Conservation (phyloP, 2,797 vertebrate species). For the Phataginus tricuspis region DNA sequence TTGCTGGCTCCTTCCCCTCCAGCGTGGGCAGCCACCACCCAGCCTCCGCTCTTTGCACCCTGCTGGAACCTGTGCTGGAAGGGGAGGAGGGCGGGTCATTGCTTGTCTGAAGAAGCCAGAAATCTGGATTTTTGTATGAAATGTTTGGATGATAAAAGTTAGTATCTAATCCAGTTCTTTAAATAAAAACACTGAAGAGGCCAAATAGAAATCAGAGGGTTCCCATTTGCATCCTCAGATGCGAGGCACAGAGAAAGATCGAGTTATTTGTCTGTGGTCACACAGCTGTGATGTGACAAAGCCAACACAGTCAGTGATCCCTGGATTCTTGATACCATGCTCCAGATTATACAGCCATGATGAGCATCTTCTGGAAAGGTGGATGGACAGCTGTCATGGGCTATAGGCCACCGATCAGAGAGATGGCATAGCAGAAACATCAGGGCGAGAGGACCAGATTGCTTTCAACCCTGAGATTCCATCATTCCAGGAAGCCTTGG, state of each 20-base stretch:
- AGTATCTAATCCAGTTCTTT: background rate
- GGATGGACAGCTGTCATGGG: background rate
- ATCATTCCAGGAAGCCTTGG: background rate
- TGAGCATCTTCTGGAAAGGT: background rate
- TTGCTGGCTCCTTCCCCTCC: background rate
- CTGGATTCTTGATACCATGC: background rate
- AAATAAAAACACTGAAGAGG: background rate
- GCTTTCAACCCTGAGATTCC: background rate
- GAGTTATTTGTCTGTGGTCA: background rate
- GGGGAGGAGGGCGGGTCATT: too few species aligned
- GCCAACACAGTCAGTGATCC: background rate
- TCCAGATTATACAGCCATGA: accelerated
- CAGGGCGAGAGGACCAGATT: background rate
- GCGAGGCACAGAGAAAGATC: background rate
- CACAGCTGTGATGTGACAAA: background rate
- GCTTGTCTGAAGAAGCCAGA: background rate
- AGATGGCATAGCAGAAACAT: too few species aligned
- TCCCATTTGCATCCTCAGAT: background rate
- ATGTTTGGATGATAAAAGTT: background rate
- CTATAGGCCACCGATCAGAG: background rate
- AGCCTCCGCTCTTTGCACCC: background rate
- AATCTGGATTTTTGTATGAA: background rate
- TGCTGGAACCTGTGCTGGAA: too few species aligned
- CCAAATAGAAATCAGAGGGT: background rate
- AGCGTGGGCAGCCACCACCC: background rate